These are phyloP conservation scores for Candidula unifasciata DNA, from an alignment of 2,888 invertebrate genomes.

Conservation along the genomic window DNA sequence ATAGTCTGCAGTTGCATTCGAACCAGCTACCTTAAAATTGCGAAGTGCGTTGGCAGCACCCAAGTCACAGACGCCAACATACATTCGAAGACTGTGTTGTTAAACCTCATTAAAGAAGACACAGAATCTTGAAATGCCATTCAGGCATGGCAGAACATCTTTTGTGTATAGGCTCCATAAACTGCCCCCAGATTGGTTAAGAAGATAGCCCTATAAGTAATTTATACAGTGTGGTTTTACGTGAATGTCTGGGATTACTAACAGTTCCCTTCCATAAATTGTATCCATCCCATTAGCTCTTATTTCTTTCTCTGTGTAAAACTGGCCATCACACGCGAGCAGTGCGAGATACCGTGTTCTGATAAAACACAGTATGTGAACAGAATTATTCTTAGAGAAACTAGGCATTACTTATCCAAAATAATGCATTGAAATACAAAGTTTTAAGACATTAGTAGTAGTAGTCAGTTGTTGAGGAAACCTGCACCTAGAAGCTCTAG, in stretches of 20 bases:
- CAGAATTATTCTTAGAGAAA: not conserved
- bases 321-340: not conserved
- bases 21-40: too few relatives aligned
- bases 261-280: conserved; percentile 2
- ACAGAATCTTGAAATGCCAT: not conserved
- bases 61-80: too few relatives aligned
- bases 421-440: too few relatives aligned
- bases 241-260: conserved; percentile 7
- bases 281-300: conserved; percentile 25
- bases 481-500: too few relatives aligned
- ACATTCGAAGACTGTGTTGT: too few relatives aligned
- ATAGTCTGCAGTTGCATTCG: too few relatives aligned
- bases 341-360: not conserved
- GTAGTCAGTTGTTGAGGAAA: too few relatives aligned
- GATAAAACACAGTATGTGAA: not conserved
- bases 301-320: conserved; percentile 1
- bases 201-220: not conserved
- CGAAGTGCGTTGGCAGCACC: too few relatives aligned
- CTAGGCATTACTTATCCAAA: too few relatives aligned
- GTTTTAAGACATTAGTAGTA: too few relatives aligned
- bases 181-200: not conserved
- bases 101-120: too few relatives aligned
- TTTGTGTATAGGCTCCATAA: not conserved
- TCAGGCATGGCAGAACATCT: not conserved
- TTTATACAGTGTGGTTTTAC: not conserved